Evolutionary conservation across 2,113 vertebrate genomes (phyloP), one percentile per base, ranked within the genome.

Genomic region (Gasterosteus aculeatus): DNA sequence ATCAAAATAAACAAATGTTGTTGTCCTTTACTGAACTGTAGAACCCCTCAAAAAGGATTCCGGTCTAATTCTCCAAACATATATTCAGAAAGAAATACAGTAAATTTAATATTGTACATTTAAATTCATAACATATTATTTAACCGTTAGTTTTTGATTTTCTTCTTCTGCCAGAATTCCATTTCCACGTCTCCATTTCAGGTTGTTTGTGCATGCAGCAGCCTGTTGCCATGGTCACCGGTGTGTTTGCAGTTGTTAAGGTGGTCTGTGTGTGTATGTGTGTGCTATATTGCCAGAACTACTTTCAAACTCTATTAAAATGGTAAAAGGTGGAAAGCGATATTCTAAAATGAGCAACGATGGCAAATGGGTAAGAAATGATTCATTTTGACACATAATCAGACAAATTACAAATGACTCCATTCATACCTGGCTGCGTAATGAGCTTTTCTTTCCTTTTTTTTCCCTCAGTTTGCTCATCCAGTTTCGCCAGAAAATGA

Each of bases 361-460:
- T 7, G 93, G 91, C 0, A 80, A 89, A 74, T 96, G 95, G 95
- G 95, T 96, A 86, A 94, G 93, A 59, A 68, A 59, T 3, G 31
- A 2, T 49, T 31, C 0, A 57, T 68, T 72, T 67, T 2, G 65
- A 60, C 26, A 29, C 18, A 42, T 29, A 51, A 46, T 69, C 2
- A n/a, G 6, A 19, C 46, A 11, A 66, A 58, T 47, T 54, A 60
- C 15, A 26, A 72, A 33, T 71, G 8, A 39, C 5, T 33, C 9
- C n/a, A 67, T 19, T 58, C 1, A 33, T 71, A 71, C 16, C 8
- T 31, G 7, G 9, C 4, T 9, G 2, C 61, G 14, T 79, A 42
- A 18, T 38, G 10, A 8, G 15, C 35, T 70, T 39, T 44, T 44
- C 9, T 72, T 26, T 44, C 11, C 15, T 39, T 68, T 65, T 41